Conservation (phyloP, 2,888 invertebrate species). For the Erannis defoliaria region DNA sequence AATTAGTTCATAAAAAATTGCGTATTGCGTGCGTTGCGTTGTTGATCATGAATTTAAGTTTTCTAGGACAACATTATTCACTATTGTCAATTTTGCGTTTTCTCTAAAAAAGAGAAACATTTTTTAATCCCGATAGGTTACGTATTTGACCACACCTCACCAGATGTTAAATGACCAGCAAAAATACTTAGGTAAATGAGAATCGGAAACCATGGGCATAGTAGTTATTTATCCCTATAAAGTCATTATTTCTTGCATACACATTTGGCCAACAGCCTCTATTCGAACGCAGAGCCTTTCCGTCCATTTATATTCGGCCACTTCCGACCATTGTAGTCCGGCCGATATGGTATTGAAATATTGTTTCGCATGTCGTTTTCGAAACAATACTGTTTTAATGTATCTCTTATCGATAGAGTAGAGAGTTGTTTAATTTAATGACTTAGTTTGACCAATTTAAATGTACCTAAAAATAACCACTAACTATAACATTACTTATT, state of each 20-base stretch:
- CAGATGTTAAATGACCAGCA: neutral
- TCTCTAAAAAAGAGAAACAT: too few relatives aligned
- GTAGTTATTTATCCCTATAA: slow-evolving; percentile 5
- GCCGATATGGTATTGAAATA: slow-evolving; percentile 84
- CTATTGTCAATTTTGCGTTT: too few relatives aligned
- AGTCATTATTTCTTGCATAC: slow-evolving; percentile 35
- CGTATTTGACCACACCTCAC: too few relatives aligned
- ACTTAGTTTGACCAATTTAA: neutral
- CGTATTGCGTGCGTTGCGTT: too few relatives aligned
- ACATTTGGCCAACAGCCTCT: slow-evolving; percentile 65
- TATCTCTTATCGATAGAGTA: slow-evolving; percentile 38
- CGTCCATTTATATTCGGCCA: slow-evolving; percentile 83
- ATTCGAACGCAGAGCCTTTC: slow-evolving; percentile 78
- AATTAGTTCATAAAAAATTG: too few relatives aligned
- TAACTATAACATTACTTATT: too few relatives aligned
- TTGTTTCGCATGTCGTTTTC: slow-evolving; percentile 76
- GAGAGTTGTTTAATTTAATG: slow-evolving; percentile 2
- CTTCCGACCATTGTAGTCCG: slow-evolving; percentile 83
- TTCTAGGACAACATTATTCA: too few relatives aligned
- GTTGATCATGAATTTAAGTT: too few relatives aligned
- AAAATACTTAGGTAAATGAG: neutral
- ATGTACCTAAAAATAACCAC: neutral
- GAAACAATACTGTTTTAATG: slow-evolving; percentile 62
- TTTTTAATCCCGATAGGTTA: too few relatives aligned
- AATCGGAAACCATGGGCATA: neutral